A percentile compares a stretch with the other conserved stretches of the same genome.
Evolutionary conservation across 2,888 invertebrate genomes (phyloP).

Genomic region (Urechis unicinctus): DNA sequence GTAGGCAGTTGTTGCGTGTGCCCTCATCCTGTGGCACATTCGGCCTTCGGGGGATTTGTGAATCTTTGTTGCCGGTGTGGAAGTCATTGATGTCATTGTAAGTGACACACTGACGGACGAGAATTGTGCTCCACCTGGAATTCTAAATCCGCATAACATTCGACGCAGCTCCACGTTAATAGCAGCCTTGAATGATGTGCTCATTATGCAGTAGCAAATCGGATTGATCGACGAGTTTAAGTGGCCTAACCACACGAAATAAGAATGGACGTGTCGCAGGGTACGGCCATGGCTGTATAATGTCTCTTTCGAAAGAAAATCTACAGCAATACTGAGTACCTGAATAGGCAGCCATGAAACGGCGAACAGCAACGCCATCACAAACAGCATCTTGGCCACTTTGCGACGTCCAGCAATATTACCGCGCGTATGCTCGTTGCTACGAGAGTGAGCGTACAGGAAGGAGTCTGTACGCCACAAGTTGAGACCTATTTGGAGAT

Average conservation of each 20-base stretch:
- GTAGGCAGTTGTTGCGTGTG: too few relatives aligned
- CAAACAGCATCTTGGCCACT: constrained; percentile 20
- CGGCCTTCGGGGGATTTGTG: too few relatives aligned
- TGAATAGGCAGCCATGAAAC: constrained; percentile 19
- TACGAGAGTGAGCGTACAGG: constrained; percentile 9
- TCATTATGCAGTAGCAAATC: constrained; percentile 38
- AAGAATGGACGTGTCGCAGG: constrained; percentile 10
- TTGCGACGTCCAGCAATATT: constrained; percentile 13
- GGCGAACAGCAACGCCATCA: constrained; percentile 19
- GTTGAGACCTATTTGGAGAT: constrained; percentile 15
- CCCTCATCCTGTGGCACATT: too few relatives aligned
- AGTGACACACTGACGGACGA: too few relatives aligned
- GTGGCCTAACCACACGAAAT: constrained; percentile 25
- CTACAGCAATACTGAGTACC: constrained; percentile 10
- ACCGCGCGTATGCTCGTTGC: constrained; percentile 10
- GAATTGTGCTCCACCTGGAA: too few relatives aligned
- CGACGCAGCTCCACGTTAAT: constrained; percentile 17
- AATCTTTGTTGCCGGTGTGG: too few relatives aligned
- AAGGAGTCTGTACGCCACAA: constrained; percentile 12
- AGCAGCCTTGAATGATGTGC: constrained; percentile 31
- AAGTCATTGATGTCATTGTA: too few relatives aligned
- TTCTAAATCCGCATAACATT: background rate
- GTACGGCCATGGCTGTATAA: constrained; percentile 1
- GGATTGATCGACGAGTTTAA: constrained; percentile 39
- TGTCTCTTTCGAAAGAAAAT: constrained; percentile 8